phyloP scores from a whole-genome alignment of 2,888 invertebrate species.

The Agelastica alni region DNA sequence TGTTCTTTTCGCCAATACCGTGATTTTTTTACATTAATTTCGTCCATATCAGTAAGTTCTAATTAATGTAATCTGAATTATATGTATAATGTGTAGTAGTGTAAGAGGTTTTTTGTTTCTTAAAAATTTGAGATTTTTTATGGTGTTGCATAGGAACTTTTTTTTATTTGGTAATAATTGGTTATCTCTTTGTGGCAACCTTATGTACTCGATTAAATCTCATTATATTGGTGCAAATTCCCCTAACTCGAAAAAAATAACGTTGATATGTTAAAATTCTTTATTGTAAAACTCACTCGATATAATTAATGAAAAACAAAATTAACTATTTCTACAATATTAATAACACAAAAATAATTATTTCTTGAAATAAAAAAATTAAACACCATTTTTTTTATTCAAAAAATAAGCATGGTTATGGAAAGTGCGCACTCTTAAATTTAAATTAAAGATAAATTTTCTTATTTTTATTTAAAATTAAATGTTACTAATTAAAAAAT shows the following conservation, averaged over 20 bases:
- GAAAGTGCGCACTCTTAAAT: too few species aligned
- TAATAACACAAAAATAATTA: neutral
- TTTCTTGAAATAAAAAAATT: too few species aligned
- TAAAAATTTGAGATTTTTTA: slow-evolving; percentile 15
- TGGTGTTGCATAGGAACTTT: slow-evolving; percentile 8
- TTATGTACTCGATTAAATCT: slow-evolving; percentile 16
- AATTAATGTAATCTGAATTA: slow-evolving; percentile 33
- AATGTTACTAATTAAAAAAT: too few species aligned
- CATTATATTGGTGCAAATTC: slow-evolving; percentile 16
- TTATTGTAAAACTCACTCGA: slow-evolving; percentile 1
- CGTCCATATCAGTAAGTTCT: slow-evolving; percentile 43
- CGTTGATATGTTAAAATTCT: slow-evolving; percentile 8
- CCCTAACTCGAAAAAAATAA: slow-evolving; percentile 6
- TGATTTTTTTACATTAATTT: slow-evolving; percentile 38
- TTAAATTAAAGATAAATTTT: too few species aligned
- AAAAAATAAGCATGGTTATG: too few species aligned
- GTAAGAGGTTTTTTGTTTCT: slow-evolving; percentile 21
- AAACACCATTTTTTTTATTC: too few species aligned
- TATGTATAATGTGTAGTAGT: slow-evolving; percentile 27
- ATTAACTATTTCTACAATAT: neutral
- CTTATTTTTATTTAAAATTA: neutral
- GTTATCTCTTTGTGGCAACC: slow-evolving; percentile 17
- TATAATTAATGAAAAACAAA: neutral
- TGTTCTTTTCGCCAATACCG: slow-evolving; percentile 32
- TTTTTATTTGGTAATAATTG: slow-evolving; percentile 10